Conservation (phyloP, 2,888 invertebrate species). For the Conistra vaccinii region DNA sequence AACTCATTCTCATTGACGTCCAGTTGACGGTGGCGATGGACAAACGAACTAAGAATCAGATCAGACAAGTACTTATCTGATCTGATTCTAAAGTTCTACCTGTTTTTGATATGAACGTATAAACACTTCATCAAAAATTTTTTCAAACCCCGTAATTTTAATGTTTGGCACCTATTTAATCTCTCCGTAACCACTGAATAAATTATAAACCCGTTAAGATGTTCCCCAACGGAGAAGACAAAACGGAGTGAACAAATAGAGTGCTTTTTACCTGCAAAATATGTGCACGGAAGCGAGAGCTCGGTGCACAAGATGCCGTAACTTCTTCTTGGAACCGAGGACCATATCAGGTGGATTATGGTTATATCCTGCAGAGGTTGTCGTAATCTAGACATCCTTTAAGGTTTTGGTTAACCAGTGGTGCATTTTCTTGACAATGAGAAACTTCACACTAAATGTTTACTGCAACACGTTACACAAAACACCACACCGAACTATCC, state of each 20-base stretch:
- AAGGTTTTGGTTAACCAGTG: not conserved
- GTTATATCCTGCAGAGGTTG: slow-evolving; percentile 4
- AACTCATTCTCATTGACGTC: no score
- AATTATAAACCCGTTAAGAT: not conserved
- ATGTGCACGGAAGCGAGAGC: slow-evolving; percentile 2
- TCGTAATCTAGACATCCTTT: slow-evolving; percentile 9
- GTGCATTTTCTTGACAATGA: not conserved
- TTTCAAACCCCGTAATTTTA: not conserved
- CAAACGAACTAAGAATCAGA: no score
- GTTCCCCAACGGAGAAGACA: not conserved
- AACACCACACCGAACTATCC: not conserved
- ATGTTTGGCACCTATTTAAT: not conserved
- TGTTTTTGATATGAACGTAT: not conserved
- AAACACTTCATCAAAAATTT: not conserved
- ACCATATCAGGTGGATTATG: slow-evolving; percentile 9
- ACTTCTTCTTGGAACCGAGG: slow-evolving; percentile 12
- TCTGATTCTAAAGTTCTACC: not conserved
- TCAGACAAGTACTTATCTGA: not conserved
- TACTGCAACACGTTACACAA: not conserved
- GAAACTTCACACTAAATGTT: not conserved
- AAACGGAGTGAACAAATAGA: not conserved
- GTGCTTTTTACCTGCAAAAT: slow-evolving; percentile 29
- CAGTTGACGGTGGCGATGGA: no score
- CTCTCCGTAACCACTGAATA: not conserved
- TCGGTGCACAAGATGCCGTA: slow-evolving; percentile 6